Conservation (phyloP, 1,140 invertebrate genomes). For the Ips nitidus region DNA sequence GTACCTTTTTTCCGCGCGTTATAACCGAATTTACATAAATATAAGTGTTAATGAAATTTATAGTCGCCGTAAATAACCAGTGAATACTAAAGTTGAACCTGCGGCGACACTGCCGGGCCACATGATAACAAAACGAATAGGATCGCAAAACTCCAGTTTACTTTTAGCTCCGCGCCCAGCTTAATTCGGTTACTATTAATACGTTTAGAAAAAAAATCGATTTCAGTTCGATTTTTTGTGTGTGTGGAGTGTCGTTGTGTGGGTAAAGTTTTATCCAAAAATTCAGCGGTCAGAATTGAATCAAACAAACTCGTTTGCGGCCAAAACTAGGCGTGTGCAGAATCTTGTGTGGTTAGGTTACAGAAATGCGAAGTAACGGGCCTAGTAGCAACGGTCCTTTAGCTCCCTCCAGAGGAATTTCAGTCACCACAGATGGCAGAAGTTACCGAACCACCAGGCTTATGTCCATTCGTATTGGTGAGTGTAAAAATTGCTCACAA, state of each 20-base stretch:
- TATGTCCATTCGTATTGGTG: constrained; percentile 39
- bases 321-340: too few species aligned
- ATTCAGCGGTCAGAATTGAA: too few species aligned
- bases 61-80: constrained; percentile 19
- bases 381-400: constrained; percentile 5
- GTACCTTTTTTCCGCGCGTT: too few species aligned
- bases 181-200: background rate
- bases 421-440: constrained; percentile 25
- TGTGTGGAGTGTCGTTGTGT: too few species aligned
- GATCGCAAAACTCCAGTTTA: constrained; percentile 5
- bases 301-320: too few species aligned
- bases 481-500: constrained; percentile 7
- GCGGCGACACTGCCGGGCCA: constrained; percentile 11
- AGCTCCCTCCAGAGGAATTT: constrained; percentile 7
- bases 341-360: too few species aligned
- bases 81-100: constrained; percentile 8
- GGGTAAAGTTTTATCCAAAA: too few species aligned
- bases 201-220: background rate
- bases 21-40: too few species aligned
- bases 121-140: constrained; percentile 20
- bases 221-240: too few species aligned
- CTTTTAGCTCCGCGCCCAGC: constrained; percentile 8
- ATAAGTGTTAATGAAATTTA: background rate
- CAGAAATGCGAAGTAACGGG: constrained; percentile 13
- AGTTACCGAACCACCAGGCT: constrained; percentile 30